Conservation (phyloP, 2,113 vertebrate species). For the Syngnathoides biaculeatus region DNA sequence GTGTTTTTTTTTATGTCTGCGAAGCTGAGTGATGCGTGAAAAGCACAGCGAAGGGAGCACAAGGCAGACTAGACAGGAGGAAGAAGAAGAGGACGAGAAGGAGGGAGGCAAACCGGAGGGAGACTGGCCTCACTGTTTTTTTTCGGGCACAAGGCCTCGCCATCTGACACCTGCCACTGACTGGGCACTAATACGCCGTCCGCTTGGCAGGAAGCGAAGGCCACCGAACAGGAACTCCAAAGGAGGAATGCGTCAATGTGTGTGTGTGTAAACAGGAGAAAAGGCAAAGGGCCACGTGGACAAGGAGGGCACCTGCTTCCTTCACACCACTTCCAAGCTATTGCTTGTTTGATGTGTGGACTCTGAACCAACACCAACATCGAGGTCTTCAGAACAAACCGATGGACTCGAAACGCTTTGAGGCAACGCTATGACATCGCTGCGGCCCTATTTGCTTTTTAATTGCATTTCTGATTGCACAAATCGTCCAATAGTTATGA, state of each 20-base stretch:
- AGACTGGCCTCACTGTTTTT: conserved; percentile 66
- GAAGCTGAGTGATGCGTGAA: conserved; percentile 26
- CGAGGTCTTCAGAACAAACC: background rate
- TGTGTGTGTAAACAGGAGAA: conserved; percentile 23
- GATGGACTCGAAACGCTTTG: background rate
- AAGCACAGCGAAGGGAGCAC: conserved; percentile 16
- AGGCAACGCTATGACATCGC: background rate
- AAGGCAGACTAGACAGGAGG: conserved; percentile 16
- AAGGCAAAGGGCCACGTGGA: conserved; percentile 64
- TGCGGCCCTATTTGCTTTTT: background rate
- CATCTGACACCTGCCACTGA: conserved; percentile 75
- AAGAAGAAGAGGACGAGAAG: conserved; percentile 18
- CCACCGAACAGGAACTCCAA: conserved; percentile 36
- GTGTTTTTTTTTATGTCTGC: conserved; percentile 7
- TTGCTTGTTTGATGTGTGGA: conserved; percentile 37
- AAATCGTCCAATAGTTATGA: too few species aligned
- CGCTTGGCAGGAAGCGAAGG: conserved; percentile 71
- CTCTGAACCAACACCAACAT: conserved; percentile 26
- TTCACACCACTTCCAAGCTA: conserved; percentile 64
- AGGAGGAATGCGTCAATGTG: background rate
- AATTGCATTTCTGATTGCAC: too few species aligned
- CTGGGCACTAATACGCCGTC: conserved; percentile 63
- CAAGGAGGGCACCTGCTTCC: conserved; percentile 71
- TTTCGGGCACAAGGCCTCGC: conserved; percentile 66
- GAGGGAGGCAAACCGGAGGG: conserved; percentile 14